phyloP scores from a whole-genome alignment of 2,113 vertebrate species.

The Nanorana parkeri region DNA sequence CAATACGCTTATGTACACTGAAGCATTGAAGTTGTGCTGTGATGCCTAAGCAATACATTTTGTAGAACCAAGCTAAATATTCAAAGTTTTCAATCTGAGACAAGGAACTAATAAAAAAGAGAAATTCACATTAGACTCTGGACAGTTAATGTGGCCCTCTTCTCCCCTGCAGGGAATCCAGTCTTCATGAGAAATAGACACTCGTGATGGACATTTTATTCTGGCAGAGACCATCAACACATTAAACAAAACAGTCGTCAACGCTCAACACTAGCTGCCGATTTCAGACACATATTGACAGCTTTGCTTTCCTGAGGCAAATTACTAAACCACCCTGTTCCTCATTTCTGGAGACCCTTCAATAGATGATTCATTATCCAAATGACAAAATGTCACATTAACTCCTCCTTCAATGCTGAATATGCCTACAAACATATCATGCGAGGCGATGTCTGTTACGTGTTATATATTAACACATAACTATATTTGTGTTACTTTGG shows the following conservation, averaged over 20 bases:
- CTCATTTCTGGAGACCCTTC: slow-evolving; percentile 42
- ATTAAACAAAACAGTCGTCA: slow-evolving; percentile 38
- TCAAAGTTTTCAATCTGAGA: no score
- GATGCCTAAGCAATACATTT: no score
- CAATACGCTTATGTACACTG: no score
- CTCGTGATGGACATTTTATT: slow-evolving; percentile 54
- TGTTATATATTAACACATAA: neutral
- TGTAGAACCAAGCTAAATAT: no score
- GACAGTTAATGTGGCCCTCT: slow-evolving; percentile 45
- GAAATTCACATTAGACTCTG: slow-evolving; percentile 23
- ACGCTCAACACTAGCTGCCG: slow-evolving; percentile 49
- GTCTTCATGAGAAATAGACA: slow-evolving; percentile 51
- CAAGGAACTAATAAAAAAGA: neutral
- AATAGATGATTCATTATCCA: slow-evolving; percentile 53
- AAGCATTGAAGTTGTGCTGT: no score
- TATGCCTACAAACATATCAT: slow-evolving; percentile 23
- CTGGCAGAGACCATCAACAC: slow-evolving; percentile 48
- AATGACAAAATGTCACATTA: slow-evolving; percentile 54
- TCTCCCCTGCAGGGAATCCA: slow-evolving; percentile 31
- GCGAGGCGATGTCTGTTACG: neutral
- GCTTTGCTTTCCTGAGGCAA: slow-evolving; percentile 52
- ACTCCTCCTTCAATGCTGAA: slow-evolving; percentile 45
- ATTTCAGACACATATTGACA: slow-evolving; percentile 54
- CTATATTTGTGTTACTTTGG: neutral
- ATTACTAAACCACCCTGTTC: slow-evolving; percentile 51